Evolutionary conservation across 2,888 invertebrate species (phyloP).

Genomic region (Seira ritae): DNA sequence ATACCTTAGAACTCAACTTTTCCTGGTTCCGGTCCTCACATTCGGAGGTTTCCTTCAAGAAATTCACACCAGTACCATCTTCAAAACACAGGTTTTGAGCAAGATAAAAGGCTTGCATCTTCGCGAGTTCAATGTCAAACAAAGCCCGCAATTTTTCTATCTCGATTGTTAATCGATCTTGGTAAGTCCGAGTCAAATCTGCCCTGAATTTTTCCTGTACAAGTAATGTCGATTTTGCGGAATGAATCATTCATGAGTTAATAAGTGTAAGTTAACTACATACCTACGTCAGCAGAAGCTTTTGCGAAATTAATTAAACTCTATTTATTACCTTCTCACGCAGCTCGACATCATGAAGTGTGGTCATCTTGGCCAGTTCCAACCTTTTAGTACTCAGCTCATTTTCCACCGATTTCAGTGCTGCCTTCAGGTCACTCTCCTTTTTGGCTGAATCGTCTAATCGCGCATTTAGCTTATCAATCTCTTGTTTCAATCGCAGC

Average conservation of each 20-base stretch:
- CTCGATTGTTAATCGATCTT: constrained; percentile 41
- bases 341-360: constrained; percentile 27
- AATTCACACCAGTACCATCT: not conserved
- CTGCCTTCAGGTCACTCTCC: constrained; percentile 31
- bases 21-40: not conserved
- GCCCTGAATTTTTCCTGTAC: constrained; percentile 13
- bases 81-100: constrained; percentile 28
- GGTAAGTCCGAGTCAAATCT: constrained; percentile 37
- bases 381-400: constrained; percentile 26
- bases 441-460: constrained; percentile 14
- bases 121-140: constrained; percentile 50
- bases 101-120: constrained; percentile 52
- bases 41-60: not conserved
- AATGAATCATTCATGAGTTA: no score
- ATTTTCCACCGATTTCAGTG: constrained; percentile 25
- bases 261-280: no score
- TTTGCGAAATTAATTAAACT: no score
- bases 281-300: no score
- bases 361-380: constrained; percentile 23
- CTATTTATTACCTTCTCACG: constrained; percentile 33
- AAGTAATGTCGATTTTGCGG: no score
- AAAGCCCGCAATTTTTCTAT: constrained; percentile 41
- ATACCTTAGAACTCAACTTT: no score
- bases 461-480: constrained; percentile 16
- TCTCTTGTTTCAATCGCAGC: constrained; percentile 36